Evolutionary conservation across 2,797 vertebrate genomes (phyloP).

Genomic region (Semotilus atromaculatus): DNA sequence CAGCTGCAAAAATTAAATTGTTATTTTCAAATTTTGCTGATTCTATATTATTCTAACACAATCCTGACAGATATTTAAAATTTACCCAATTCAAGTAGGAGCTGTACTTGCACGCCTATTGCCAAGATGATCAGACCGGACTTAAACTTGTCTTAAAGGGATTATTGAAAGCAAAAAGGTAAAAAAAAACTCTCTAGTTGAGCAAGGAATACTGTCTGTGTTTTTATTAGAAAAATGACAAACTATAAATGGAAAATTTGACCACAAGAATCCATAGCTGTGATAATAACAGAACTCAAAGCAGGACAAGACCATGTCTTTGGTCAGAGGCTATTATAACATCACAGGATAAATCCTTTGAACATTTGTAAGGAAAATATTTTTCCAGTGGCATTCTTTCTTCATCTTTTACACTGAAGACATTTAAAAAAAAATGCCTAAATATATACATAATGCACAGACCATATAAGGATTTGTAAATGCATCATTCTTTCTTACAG

Average conservation of each 20-base stretch:
- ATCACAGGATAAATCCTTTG: conserved; percentile 33
- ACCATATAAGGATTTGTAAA: neutral
- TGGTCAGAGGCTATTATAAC: conserved; percentile 12
- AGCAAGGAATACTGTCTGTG: conserved; percentile 51
- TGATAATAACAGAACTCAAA: conserved; percentile 36
- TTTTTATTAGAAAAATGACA: conserved; percentile 64
- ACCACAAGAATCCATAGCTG: conserved; percentile 20
- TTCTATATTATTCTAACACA: neutral
- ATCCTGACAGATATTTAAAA: accelerated
- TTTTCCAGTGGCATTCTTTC: conserved; percentile 11
- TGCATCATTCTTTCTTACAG: neutral
- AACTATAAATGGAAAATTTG: conserved; percentile 24
- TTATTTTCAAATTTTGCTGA: neutral
- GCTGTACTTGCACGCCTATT: neutral
- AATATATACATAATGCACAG: conserved; percentile 2
- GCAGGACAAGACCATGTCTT: neutral
- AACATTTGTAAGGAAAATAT: conserved; percentile 44
- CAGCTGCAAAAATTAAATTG: neutral
- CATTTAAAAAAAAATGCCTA: neutral
- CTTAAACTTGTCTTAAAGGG: neutral
- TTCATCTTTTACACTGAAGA: conserved; percentile 1
- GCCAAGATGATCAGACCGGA: neutral
- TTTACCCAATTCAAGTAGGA: neutral
- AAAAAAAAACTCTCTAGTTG: neutral
- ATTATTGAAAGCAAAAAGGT: neutral